Evolutionary conservation across 2,113 vertebrate genomes (phyloP).

Genomic region (Mobula hypostoma): DNA sequence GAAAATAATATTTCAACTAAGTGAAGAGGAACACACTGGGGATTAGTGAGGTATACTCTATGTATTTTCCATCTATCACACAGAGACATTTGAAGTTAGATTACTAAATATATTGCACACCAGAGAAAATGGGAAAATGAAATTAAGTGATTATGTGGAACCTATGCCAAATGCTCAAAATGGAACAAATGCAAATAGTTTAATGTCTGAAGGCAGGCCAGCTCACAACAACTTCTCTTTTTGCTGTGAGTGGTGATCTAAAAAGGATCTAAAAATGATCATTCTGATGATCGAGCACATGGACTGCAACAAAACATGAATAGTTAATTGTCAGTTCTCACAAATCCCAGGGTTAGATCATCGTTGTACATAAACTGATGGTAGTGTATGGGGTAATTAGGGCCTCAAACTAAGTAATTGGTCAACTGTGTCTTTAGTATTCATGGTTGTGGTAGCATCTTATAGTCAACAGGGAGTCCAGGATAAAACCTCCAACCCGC

Average conservation of each 20-base stretch:
- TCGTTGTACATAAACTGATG: not conserved
- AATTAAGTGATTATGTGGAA: constrained; percentile 27
- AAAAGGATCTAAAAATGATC: not conserved
- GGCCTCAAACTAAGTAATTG: not conserved
- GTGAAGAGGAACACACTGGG: not conserved
- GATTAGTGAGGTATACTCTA: not conserved
- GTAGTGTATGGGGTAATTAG: not conserved
- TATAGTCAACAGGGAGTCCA: not conserved
- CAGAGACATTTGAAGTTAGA: constrained; percentile 2
- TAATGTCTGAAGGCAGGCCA: constrained; percentile 26
- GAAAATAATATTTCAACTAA: not conserved
- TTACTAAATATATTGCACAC: not conserved
- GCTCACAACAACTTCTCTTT: not conserved
- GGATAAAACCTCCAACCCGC: constrained; percentile 8
- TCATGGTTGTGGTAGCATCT: not conserved
- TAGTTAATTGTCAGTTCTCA: not conserved
- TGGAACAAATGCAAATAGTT: constrained; percentile 29
- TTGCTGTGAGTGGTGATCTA: not conserved
- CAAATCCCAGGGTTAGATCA: not conserved
- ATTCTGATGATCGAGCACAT: not conserved
- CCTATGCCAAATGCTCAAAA: constrained; percentile 20
- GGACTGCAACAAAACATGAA: not conserved
- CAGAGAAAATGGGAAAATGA: constrained; percentile 23
- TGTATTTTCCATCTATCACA: not conserved
- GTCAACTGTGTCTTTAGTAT: not conserved